Evolutionary conservation across 2,797 vertebrate species (phyloP), one percentile per base, ranked within the genome.

Genomic region (Poecilia gillii): DNA sequence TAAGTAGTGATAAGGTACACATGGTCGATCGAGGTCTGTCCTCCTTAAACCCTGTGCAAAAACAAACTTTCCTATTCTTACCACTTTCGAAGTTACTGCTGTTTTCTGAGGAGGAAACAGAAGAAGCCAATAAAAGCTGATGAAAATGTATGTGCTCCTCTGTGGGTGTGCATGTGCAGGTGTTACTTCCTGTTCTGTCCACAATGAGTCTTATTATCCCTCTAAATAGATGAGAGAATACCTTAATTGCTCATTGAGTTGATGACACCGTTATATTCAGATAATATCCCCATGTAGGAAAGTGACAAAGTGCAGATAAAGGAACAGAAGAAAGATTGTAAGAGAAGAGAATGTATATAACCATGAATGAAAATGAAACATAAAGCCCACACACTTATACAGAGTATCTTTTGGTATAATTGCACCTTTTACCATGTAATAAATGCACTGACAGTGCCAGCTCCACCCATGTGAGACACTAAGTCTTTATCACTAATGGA

Each of bases 191-290:
- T 77, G 78, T 66, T 82, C 78, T 81, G 74, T 75, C 80, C 55
- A 84, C 7, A 83, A 73, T 78, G 68, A 75, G 59, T 85, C 84
- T 45, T 72, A 83, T 88, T 96, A 94, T 96, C 96, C 91, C 94
- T 94, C 70, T 75, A 95, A 96, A 95, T 84, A 97, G 95, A 96
- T 93, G 95, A 95, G 94, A 94, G 94, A 97, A 97, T 97, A 97
- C 97, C 97, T 97, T 97, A 98, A 99, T 98, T 97, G 97, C 96
- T 96, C 83, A 95, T 94, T 96, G 95, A 96, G 95, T 96, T 97
- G 97, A 97, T 97, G 96, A 97, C 96, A 96, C 94, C 91, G 95
- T 96, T 97, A 97, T 96, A 97, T 96, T 95, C 97, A 95, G 96
- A 97, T 98, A 97, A 98, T 98, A 96, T 97, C 95, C 96, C 96